Evolutionary conservation across 1,140 invertebrate genomes (phyloP).

Genomic region (Leptinotarsa defecta): DNA sequence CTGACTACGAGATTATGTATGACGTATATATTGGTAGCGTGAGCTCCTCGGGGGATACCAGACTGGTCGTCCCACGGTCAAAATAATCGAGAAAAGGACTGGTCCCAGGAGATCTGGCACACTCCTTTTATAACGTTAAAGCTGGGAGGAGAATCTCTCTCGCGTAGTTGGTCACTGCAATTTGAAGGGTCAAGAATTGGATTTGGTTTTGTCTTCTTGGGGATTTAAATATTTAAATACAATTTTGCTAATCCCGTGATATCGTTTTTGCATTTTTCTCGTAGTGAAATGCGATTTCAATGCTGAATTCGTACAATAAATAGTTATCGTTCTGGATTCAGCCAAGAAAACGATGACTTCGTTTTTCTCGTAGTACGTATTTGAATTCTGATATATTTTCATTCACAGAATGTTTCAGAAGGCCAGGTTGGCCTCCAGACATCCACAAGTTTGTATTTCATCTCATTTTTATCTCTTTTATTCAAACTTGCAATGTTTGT

Average conservation of each 20-base stretch:
- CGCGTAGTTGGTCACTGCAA: constrained; percentile 1
- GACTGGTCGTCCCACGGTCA: constrained; percentile 23
- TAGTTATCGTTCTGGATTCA: background rate
- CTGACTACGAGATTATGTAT: background rate
- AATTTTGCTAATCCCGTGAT: background rate
- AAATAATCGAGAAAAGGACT: constrained; percentile 31
- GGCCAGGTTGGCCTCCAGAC: too few relatives aligned
- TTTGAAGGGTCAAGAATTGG: constrained; percentile 22
- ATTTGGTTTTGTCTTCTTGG: constrained; percentile 18
- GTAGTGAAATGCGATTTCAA: background rate
- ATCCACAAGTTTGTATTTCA: too few relatives aligned
- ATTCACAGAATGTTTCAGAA: too few relatives aligned
- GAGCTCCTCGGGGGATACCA: constrained; percentile 23
- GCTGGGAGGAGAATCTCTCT: constrained; percentile 7
- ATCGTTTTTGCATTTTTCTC: background rate
- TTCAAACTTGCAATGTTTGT: too few relatives aligned
- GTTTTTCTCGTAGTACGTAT: too few relatives aligned
- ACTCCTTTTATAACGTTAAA: constrained; percentile 30
- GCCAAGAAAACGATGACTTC: too few relatives aligned
- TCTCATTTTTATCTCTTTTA: too few relatives aligned
- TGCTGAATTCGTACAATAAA: background rate
- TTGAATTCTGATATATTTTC: too few relatives aligned
- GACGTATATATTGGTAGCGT: constrained; percentile 20
- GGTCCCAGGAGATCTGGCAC: constrained; percentile 20
- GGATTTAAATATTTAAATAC: constrained; percentile 13